Evolutionary conservation across 2,797 vertebrate species (phyloP).

Genomic region (Momotus momota): DNA sequence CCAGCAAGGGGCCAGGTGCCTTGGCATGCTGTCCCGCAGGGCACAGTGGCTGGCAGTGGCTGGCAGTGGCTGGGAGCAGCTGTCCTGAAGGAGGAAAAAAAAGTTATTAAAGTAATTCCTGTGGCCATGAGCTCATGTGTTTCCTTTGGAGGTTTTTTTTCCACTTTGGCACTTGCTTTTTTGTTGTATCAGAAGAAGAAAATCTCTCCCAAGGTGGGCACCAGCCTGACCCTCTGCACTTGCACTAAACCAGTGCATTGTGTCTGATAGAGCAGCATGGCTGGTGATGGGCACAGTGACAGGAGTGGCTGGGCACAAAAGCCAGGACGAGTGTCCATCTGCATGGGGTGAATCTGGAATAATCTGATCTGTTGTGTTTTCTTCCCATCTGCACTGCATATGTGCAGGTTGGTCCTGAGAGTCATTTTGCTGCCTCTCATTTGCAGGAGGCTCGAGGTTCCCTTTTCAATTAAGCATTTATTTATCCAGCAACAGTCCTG

Average conservation of each 20-base stretch:
- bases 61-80: neutral
- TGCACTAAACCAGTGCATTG: fast-evolving
- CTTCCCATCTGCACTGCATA: fast-evolving
- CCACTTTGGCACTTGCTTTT: neutral
- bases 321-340: neutral
- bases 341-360: neutral
- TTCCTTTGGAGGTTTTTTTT: neutral
- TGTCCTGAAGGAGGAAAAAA: neutral
- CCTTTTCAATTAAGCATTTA: neutral
- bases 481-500: neutral
- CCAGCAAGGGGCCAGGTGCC: neutral
- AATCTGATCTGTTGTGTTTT: neutral
- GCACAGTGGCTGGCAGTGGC: neutral
- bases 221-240: neutral
- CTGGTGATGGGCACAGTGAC: neutral
- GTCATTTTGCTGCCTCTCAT: fast-evolving
- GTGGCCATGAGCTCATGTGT: fast-evolving
- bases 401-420: fast-evolving
- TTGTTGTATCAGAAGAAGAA: neutral
- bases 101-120: neutral
- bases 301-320: neutral
- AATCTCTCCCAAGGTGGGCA: neutral
- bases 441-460: neutral
- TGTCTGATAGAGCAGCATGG: neutral
- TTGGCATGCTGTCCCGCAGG: fast-evolving